Evolutionary conservation across 2,888 invertebrate species (phyloP).

Genomic region (Melieria omissa): DNA sequence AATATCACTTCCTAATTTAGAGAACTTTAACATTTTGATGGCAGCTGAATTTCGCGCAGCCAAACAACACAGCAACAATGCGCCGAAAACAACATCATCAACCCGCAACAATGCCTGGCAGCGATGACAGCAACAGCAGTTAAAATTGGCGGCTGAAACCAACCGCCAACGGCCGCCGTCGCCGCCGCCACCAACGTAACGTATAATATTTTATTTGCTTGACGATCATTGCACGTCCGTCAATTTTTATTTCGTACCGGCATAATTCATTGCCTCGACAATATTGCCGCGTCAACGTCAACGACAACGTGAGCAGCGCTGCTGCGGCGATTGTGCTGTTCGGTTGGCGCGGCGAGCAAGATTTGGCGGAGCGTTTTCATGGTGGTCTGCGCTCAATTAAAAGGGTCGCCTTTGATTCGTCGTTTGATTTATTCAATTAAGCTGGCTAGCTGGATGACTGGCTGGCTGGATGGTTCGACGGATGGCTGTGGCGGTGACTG

Average conservation of each 20-base stretch:
- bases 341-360: too few species aligned
- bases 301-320: neutral
- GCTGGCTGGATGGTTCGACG: neutral
- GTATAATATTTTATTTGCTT: neutral
- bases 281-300: conserved; percentile 6
- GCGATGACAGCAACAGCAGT: conserved; percentile 14
- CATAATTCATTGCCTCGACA: neutral
- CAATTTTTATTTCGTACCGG: neutral
- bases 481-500: neutral
- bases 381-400: conserved; percentile 39
- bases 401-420: conserved; percentile 40
- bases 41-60: too few species aligned
- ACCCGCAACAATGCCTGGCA: neutral
- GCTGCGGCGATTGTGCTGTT: neutral
- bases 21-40: too few species aligned
- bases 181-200: too few species aligned
- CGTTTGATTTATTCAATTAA: conserved; percentile 42
- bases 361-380: conserved; percentile 16
- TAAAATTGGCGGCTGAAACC: neutral
- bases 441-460: conserved; percentile 6
- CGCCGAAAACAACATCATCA: too few species aligned
- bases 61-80: too few species aligned
- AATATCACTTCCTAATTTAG: too few species aligned
- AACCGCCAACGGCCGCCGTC: too few species aligned
- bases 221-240: conserved; percentile 10